Percentiles rank a stretch among this genome's conserved stretches.
phyloP scores from a whole-genome alignment of 2,888 invertebrate genomes.

The Caenorhabditis sp. region DNA sequence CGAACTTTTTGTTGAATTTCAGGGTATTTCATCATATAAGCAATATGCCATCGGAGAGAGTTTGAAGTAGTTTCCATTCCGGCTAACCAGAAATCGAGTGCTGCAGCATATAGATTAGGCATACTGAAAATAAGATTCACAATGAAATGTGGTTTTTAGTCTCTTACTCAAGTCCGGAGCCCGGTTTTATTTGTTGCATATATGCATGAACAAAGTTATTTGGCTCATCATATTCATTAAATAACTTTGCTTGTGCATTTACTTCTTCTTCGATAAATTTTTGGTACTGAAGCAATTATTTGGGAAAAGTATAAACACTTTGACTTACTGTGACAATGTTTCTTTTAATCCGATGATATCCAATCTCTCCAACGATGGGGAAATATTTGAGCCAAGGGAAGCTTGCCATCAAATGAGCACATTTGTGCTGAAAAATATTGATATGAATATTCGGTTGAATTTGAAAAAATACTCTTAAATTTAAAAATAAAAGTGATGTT shows the following conservation, averaged over 20 bases:
- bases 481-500: no score
- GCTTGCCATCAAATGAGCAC: slow-evolving; percentile 2
- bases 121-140: slow-evolving; percentile 6
- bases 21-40: slow-evolving; percentile 44
- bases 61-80: slow-evolving; percentile 61
- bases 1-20: slow-evolving; percentile 52
- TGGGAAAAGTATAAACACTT: not conserved
- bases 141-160: not conserved
- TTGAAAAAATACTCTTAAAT: no score
- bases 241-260: slow-evolving; percentile 17
- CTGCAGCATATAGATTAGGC: slow-evolving; percentile 14
- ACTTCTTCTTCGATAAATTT: slow-evolving; percentile 30
- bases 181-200: slow-evolving; percentile 15
- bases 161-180: slow-evolving; percentile 15
- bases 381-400: slow-evolving; percentile 34
- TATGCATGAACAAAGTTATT: slow-evolving; percentile 50
- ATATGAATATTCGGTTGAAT: no score
- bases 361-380: slow-evolving; percentile 34
- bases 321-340: slow-evolving; percentile 16
- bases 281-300: slow-evolving; percentile 14
- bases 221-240: slow-evolving; percentile 29
- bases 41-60: slow-evolving; percentile 48
- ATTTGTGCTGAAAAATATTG: not conserved
- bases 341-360: slow-evolving; percentile 16
- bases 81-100: slow-evolving; percentile 54